phyloP scores from a whole-genome alignment of 2,797 vertebrate genomes.

The Geotrypetes seraphini region DNA sequence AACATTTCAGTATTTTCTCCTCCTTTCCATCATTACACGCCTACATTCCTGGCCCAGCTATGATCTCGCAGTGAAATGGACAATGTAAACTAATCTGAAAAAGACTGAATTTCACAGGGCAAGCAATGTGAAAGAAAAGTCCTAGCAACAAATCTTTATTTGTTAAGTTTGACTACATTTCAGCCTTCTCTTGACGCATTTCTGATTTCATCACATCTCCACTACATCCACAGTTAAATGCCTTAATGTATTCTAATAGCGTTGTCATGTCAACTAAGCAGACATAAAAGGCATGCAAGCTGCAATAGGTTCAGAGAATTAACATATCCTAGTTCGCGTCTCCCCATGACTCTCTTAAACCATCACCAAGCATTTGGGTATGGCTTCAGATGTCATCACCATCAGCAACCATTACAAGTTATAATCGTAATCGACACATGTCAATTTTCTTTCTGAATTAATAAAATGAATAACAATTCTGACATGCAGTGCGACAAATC shows the following conservation, averaged over 20 bases:
- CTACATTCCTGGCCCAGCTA: constrained; percentile 27
- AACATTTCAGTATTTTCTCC: constrained; percentile 1
- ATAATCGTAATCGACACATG: not conserved
- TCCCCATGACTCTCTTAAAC: not conserved
- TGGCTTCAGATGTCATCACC: constrained; percentile 8
- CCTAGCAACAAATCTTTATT: constrained; percentile 20
- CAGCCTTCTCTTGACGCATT: constrained; percentile 18
- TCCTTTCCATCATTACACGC: constrained; percentile 39
- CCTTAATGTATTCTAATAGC: constrained; percentile 33
- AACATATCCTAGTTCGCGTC: constrained; percentile 5
- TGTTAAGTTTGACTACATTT: constrained; percentile 26
- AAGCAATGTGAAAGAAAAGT: not conserved
- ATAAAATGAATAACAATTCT: not conserved
- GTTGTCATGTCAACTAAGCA: constrained; percentile 34
- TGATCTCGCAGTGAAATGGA: constrained; percentile 16
- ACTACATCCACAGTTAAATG: constrained; percentile 27
- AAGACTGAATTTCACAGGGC: constrained; percentile 5
- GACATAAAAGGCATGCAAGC: constrained; percentile 38
- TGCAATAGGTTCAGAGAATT: constrained; percentile 12
- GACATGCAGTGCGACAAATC: not conserved
- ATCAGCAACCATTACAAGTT: constrained; percentile 5
- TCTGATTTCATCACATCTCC: constrained; percentile 26
- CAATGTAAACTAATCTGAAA: constrained; percentile 9
- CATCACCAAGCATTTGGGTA: constrained; percentile 12
- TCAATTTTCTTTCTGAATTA: constrained; percentile 7